Conservation (phyloP, 2,113 vertebrate genomes). For the Boulengeromyrus knoepffleri region DNA sequence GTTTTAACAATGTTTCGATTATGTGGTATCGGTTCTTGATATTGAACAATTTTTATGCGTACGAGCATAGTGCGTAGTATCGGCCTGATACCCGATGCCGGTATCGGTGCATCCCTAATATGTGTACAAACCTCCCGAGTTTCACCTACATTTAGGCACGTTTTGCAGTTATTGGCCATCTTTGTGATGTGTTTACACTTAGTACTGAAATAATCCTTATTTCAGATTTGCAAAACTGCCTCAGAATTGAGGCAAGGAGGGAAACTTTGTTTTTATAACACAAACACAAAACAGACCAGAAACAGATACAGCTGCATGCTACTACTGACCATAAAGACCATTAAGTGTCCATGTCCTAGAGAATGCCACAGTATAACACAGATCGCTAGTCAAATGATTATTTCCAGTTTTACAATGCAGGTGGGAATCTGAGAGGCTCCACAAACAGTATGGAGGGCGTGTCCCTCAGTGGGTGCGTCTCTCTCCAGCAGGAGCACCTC, state of each 20-base stretch:
- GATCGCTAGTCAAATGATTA: background rate
- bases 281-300: background rate
- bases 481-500: background rate
- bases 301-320: background rate
- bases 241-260: background rate
- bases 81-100: too few species aligned
- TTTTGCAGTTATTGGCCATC: background rate
- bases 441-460: background rate
- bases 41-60: too few species aligned
- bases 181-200: background rate
- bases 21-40: too few species aligned
- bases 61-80: too few species aligned
- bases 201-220: background rate
- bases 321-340: background rate
- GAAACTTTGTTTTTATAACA: background rate
- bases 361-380: background rate
- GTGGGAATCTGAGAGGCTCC: background rate
- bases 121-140: background rate
- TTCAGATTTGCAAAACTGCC: background rate
- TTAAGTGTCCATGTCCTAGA: background rate
- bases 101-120: too few species aligned
- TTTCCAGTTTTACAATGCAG: background rate
- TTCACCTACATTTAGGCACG: background rate
- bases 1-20: too few species aligned
- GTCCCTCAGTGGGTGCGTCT: too few species aligned